These are phyloP conservation scores for Eulemur coronatus DNA, from an alignment of 2,797 vertebrate genomes.

Conservation along the genomic window DNA sequence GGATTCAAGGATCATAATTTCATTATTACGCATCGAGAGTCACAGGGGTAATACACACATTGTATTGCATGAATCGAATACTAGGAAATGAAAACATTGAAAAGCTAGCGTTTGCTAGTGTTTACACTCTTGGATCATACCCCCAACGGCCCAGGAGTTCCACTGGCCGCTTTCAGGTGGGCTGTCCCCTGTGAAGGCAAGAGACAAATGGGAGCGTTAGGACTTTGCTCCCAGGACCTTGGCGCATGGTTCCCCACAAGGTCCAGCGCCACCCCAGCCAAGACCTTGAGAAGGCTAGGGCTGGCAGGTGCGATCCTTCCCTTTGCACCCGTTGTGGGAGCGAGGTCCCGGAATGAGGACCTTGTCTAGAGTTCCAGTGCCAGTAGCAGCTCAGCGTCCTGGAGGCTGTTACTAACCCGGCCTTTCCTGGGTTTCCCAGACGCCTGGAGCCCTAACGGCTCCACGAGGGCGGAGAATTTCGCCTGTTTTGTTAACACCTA, in stretches of 20 bases:
- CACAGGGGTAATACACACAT: not conserved
- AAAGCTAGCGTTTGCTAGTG: not conserved
- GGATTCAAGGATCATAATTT: not conserved
- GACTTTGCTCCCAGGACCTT: not conserved
- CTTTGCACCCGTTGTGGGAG: not conserved
- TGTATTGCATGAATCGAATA: not conserved
- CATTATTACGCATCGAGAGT: not conserved
- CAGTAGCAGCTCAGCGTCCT: not conserved
- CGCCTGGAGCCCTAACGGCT: not conserved
- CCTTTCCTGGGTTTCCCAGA: not conserved
- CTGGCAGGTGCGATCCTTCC: not conserved
- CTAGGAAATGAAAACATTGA: not conserved
- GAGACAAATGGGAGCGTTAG: not conserved
- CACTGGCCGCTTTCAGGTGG: too few species aligned
- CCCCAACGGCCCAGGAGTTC: not conserved
- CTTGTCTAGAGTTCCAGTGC: not conserved
- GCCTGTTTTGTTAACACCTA: not conserved
- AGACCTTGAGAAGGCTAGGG: not conserved
- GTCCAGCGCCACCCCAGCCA: not conserved
- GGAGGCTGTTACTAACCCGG: too few species aligned
- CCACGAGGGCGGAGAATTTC: accelerated
- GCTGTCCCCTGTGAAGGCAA: not conserved
- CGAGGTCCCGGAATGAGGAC: not conserved
- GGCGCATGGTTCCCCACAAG: not conserved
- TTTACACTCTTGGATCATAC: not conserved